phyloP scores from a whole-genome alignment of 2,888 invertebrate genomes.

The Drosophila mimica region DNA sequence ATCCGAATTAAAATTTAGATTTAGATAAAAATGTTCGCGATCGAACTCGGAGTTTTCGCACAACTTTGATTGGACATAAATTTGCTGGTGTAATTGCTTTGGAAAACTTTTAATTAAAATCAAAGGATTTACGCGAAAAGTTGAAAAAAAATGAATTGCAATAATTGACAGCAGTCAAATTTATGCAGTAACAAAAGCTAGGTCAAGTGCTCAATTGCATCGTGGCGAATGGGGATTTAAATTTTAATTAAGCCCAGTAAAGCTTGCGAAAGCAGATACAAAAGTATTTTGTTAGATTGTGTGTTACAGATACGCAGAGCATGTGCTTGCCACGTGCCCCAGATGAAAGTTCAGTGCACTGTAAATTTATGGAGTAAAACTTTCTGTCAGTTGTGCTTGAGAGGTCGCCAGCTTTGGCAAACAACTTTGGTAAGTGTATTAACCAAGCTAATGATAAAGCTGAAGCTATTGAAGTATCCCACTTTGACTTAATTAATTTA shows the following conservation, averaged over 20 bases:
- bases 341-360: conserved; percentile 15
- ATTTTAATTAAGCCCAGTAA: conserved; percentile 51
- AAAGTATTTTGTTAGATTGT: conserved; percentile 24
- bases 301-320: neutral
- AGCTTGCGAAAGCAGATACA: conserved; percentile 14
- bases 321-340: conserved; percentile 46
- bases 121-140: conserved; percentile 31
- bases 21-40: too few species aligned
- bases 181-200: conserved; percentile 27
- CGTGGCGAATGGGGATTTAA: conserved; percentile 27
- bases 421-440: conserved; percentile 50
- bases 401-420: conserved; percentile 12
- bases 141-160: conserved; percentile 1
- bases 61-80: conserved; percentile 21
- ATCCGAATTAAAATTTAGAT: neutral
- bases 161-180: conserved; percentile 32
- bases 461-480: conserved; percentile 61
- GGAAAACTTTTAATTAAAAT: conserved; percentile 69
- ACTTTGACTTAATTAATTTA: conserved; percentile 70
- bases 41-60: conserved; percentile 5
- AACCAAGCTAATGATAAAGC: conserved; percentile 1
- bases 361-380: conserved; percentile 38
- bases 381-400: conserved; percentile 35
- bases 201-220: conserved; percentile 11
- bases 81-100: conserved; percentile 37